phyloP scores from a whole-genome alignment of 2,888 invertebrate species.

The Meandrusa payeni region DNA sequence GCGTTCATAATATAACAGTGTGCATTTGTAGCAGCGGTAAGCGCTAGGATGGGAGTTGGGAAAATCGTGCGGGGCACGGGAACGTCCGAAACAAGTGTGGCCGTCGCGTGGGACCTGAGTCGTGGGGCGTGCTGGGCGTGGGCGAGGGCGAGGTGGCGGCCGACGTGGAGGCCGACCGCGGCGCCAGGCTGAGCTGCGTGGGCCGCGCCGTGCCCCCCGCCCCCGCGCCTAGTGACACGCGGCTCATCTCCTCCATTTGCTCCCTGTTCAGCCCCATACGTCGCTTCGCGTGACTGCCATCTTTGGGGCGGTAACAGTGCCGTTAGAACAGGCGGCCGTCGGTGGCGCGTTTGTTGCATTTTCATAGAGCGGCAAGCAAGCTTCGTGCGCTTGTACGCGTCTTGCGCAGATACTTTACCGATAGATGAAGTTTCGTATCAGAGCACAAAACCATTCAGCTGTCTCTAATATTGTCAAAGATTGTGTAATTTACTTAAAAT shows the following conservation, averaged over 20 bases:
- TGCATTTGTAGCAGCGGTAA: too few relatives aligned
- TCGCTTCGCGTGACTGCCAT: slow-evolving; percentile 81
- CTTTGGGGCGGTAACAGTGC: slow-evolving; percentile 71
- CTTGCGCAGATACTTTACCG: too few relatives aligned
- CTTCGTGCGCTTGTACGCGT: slow-evolving; percentile 19
- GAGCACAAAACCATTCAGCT: too few relatives aligned
- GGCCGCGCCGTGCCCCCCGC: slow-evolving; percentile 47
- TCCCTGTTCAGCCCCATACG: slow-evolving; percentile 80
- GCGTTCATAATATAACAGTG: too few relatives aligned
- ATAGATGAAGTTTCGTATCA: slow-evolving; percentile 32
- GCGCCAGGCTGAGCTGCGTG: slow-evolving; percentile 70
- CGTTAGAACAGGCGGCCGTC: slow-evolving; percentile 56
- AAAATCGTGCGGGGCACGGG: slow-evolving; percentile 20
- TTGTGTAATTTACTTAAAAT: too few relatives aligned
- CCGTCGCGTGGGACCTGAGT: slow-evolving; percentile 68
- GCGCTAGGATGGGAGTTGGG: too few relatives aligned
- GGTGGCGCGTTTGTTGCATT: slow-evolving; percentile 41
- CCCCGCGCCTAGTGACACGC: slow-evolving; percentile 65
- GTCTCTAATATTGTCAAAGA: too few relatives aligned
- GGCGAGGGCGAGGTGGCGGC: slow-evolving; percentile 77
- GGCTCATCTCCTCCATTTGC: slow-evolving; percentile 79
- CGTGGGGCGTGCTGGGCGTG: slow-evolving; percentile 78
- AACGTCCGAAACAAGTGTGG: slow-evolving; percentile 31
- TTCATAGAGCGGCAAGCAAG: slow-evolving; percentile 27
- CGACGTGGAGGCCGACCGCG: slow-evolving; percentile 69